These are phyloP conservation scores for Chironomus tepperi DNA, from an alignment of 1,140 invertebrate species.

Conservation along the genomic window DNA sequence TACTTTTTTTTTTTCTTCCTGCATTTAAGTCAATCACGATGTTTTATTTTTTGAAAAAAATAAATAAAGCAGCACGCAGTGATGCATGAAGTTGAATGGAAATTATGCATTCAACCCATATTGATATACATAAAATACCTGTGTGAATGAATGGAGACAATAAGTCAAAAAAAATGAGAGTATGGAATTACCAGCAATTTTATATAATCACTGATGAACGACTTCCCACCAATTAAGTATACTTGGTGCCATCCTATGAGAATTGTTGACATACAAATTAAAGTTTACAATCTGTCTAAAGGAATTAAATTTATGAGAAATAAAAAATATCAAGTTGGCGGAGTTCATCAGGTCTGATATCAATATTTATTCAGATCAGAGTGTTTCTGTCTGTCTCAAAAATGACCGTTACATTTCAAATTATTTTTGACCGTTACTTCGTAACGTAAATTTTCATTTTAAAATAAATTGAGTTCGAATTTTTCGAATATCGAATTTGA, in stretches of 20 bases:
- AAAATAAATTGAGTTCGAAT: no score
- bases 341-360: no score
- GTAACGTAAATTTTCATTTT: no score
- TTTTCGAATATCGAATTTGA: no score
- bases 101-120: background rate
- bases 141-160: no score
- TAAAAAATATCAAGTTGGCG: no score
- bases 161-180: no score
- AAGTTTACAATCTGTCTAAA: conserved; percentile 13
- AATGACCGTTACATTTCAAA: no score
- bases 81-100: background rate
- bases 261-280: conserved; percentile 14
- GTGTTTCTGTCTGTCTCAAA: no score
- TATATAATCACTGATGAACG: conserved; percentile 1
- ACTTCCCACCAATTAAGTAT: background rate
- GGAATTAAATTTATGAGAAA: background rate
- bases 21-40: background rate
- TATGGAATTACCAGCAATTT: background rate
- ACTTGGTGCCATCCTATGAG: background rate
- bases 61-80: conserved; percentile 7
- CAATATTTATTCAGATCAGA: no score
- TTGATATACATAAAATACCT: background rate
- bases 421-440: no score
- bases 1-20: background rate
- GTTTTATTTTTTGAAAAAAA: background rate